Evolutionary conservation across 2,888 invertebrate genomes (phyloP).

Genomic region (Drosophila nigricruria): DNA sequence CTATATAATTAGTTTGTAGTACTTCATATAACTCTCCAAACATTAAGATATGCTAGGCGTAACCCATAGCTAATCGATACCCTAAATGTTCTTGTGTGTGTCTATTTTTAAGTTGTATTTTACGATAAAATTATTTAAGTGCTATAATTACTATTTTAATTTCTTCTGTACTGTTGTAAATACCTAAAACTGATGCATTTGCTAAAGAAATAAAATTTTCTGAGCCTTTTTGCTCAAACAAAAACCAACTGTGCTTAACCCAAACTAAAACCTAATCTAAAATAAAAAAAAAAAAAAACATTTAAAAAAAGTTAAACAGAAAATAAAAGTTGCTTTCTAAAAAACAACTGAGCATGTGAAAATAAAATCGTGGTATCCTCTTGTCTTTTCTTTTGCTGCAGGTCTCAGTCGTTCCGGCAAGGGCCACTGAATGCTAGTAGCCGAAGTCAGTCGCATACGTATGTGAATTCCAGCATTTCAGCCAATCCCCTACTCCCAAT

Average conservation of each 20-base stretch:
- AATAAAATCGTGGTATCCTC: slow-evolving; percentile 85
- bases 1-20: slow-evolving; percentile 6
- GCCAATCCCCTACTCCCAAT: slow-evolving; percentile 97
- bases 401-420: slow-evolving; percentile 98
- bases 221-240: slow-evolving; percentile 38
- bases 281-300: slow-evolving; percentile 24
- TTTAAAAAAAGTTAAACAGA: slow-evolving; percentile 21
- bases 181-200: slow-evolving; percentile 41
- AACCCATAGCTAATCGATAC: slow-evolving; percentile 11
- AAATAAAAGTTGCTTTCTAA: slow-evolving; percentile 22
- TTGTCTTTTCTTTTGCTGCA: slow-evolving; percentile 87
- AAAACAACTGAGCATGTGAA: slow-evolving; percentile 78
- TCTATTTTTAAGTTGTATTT: slow-evolving; percentile 33
- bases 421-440: slow-evolving; percentile 86
- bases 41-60: slow-evolving; percentile 10
- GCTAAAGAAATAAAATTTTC: slow-evolving; percentile 39
- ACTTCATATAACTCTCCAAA: slow-evolving; percentile 2
- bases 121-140: slow-evolving; percentile 22
- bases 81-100: slow-evolving; percentile 38
- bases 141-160: slow-evolving; percentile 7
- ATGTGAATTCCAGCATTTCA: slow-evolving; percentile 95
- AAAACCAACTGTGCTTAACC: slow-evolving; percentile 53
- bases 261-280: slow-evolving; percentile 26
- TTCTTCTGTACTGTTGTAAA: slow-evolving; percentile 24
- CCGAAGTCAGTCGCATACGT: slow-evolving; percentile 87